Conservation (phyloP, 35 echinoderm and acorn worm genomes). For the Strongylocentrotus purpuratus region DNA sequence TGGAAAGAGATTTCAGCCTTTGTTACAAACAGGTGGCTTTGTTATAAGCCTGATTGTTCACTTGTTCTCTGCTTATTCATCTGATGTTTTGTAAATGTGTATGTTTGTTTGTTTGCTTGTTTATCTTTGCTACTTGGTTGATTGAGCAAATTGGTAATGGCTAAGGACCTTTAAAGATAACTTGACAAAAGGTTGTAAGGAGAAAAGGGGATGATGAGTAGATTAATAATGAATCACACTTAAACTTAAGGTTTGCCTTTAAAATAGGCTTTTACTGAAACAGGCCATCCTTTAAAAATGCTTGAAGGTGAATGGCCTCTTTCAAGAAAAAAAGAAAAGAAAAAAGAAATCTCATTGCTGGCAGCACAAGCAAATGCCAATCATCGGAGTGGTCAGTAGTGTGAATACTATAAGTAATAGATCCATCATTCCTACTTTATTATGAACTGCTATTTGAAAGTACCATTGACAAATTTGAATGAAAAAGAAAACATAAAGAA, state of each 20-base stretch:
- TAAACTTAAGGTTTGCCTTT: background rate
- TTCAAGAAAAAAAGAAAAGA: background rate
- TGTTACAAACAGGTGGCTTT: background rate
- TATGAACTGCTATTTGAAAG: background rate
- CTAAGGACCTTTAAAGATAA: background rate
- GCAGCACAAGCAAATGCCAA: background rate
- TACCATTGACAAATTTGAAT: background rate
- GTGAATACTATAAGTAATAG: background rate
- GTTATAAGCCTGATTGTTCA: background rate
- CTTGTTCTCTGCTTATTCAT: background rate
- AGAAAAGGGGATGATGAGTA: background rate
- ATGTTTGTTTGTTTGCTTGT: background rate
- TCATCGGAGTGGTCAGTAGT: background rate
- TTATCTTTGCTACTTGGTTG: background rate
- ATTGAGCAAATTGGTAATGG: background rate
- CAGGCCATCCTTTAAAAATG: background rate
- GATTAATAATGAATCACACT: background rate
- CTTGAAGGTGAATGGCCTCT: background rate
- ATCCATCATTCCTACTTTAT: background rate
- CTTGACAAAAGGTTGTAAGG: background rate
- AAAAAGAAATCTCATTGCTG: background rate
- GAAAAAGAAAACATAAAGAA: background rate
- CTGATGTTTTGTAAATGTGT: background rate
- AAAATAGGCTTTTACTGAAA: background rate
- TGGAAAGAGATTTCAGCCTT: background rate